Evolutionary conservation across 2,888 invertebrate genomes (phyloP).

Genomic region (Merodon equestris): DNA sequence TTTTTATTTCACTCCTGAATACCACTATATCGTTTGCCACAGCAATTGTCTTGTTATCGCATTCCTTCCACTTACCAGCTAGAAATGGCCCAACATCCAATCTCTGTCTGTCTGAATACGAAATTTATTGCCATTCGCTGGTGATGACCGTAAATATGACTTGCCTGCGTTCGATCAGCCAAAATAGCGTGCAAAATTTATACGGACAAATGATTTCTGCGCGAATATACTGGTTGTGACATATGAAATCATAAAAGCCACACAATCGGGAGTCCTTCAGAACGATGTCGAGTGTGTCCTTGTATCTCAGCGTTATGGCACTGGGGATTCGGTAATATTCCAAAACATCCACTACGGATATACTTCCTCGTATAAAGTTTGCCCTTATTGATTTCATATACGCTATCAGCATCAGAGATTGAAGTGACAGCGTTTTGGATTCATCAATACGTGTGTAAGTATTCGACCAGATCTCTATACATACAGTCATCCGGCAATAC

Average conservation of each 20-base stretch:
- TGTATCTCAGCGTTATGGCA: background rate
- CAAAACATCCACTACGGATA: background rate
- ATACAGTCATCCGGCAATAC: conserved; percentile 15
- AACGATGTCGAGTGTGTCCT: background rate
- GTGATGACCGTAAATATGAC: conserved; percentile 6
- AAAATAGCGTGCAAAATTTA: background rate
- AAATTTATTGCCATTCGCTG: conserved; percentile 30
- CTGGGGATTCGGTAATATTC: too few species aligned
- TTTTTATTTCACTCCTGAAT: too few species aligned
- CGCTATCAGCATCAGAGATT: conserved; percentile 21
- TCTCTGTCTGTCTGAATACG: conserved; percentile 28
- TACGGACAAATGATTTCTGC: conserved; percentile 27
- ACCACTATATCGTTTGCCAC: too few species aligned
- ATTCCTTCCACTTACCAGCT: conserved; percentile 1
- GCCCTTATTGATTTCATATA: conserved; percentile 33
- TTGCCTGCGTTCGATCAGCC: background rate
- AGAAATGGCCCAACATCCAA: background rate
- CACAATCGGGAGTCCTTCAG: conserved; percentile 19
- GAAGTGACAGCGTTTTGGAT: conserved; percentile 22
- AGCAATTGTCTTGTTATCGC: conserved; percentile 3
- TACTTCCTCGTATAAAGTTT: background rate
- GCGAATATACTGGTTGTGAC: conserved; percentile 36
- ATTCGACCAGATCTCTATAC: conserved; percentile 43
- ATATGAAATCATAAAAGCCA: conserved; percentile 42
- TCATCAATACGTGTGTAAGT: background rate